A percentile compares a stretch with the other conserved stretches of the same genome.
Evolutionary conservation across 2,797 vertebrate genomes (phyloP).

Genomic region (Pagetopsis macropterus): DNA sequence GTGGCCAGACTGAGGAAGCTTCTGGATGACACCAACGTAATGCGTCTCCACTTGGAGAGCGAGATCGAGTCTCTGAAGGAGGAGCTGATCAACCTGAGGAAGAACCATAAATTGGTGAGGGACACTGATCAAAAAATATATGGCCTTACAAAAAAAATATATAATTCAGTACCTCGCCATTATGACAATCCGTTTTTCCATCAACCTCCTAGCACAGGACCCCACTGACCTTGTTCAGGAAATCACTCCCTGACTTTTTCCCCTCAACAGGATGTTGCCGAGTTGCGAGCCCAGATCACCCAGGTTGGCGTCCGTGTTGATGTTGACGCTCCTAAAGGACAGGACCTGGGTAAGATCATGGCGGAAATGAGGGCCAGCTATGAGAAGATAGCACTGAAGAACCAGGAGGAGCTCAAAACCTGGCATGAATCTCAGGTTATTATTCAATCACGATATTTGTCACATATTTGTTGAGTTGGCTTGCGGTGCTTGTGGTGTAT

Average conservation of each 20-base stretch:
- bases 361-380: constrained; percentile 90
- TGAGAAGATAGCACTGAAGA: constrained; percentile 88
- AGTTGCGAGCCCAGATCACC: constrained; percentile 83
- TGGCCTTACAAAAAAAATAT: no score
- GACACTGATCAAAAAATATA: neutral
- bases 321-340: constrained; percentile 90
- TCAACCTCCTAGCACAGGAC: constrained; percentile 38
- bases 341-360: constrained; percentile 89
- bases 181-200: constrained; percentile 29
- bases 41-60: constrained; percentile 83
- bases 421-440: constrained; percentile 88
- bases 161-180: no score
- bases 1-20: constrained; percentile 80
- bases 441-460: neutral
- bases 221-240: constrained; percentile 34
- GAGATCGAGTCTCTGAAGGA: constrained; percentile 87
- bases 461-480: neutral
- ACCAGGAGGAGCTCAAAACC: constrained; percentile 88
- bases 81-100: constrained; percentile 86
- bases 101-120: constrained; percentile 80
- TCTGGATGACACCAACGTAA: constrained; percentile 87
- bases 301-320: constrained; percentile 86
- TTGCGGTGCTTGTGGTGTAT: neutral
- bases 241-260: constrained; percentile 63
- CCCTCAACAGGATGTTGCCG: constrained; percentile 82